phyloP scores from a whole-genome alignment of 2,113 vertebrate species.

The Eclectus roratus region DNA sequence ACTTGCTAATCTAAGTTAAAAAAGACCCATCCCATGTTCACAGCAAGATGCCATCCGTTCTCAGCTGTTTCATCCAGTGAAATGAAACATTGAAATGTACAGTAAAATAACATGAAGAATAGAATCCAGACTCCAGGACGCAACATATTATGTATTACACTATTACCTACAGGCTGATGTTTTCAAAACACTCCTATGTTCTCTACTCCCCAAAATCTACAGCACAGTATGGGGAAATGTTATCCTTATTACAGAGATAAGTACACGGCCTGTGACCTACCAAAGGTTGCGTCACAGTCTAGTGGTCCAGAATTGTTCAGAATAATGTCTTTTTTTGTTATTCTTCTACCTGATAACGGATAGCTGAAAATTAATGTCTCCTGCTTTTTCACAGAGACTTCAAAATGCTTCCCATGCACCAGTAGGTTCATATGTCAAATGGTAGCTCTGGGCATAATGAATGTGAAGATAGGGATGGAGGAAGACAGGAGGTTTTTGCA shows the following conservation, averaged over 20 bases:
- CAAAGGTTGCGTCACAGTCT: rapidly evolving
- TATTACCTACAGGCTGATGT: neutral
- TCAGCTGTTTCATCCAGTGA: neutral
- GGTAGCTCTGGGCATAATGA: neutral
- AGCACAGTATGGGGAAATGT: neutral
- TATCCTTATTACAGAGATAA: neutral
- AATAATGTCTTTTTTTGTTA: neutral
- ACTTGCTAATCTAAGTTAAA: neutral
- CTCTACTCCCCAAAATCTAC: neutral
- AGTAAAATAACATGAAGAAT: neutral
- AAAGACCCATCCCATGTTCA: neutral
- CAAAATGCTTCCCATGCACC: neutral
- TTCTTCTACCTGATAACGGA: neutral
- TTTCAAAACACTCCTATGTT: neutral
- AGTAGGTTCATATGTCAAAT: neutral
- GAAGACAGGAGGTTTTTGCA: neutral
- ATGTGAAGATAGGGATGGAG: neutral
- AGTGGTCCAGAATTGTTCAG: neutral
- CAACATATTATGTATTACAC: neutral
- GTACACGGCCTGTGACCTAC: neutral
- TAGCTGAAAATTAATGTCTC: neutral
- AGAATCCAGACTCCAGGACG: neutral
- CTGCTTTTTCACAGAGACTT: neutral
- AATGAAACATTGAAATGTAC: neutral
- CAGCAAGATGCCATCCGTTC: neutral